A percentile compares a stretch with the other conserved stretches of the same genome.
Conservation (phyloP, 30 jellyfish, hydroid and myxozoan species). For the Hydractinia echinata region DNA sequence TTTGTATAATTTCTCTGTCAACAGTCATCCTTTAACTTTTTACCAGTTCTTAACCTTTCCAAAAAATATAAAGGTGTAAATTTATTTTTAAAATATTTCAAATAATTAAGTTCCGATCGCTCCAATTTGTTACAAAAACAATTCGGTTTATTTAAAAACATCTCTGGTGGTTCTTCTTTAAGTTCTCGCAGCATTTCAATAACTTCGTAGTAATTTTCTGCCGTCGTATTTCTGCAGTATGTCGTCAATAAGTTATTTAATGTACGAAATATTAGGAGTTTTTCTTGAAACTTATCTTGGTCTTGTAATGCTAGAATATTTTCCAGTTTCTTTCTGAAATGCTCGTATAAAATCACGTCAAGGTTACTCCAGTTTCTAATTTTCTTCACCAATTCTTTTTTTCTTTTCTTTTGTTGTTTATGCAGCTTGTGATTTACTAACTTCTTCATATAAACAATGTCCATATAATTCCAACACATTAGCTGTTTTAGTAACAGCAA, state of each 20-base stretch:
- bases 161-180: slow-evolving; percentile 31
- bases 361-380: slow-evolving; percentile 40
- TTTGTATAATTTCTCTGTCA: not conserved
- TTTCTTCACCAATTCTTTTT: slow-evolving; percentile 34
- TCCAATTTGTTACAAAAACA: slow-evolving; percentile 59
- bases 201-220: not conserved
- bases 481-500: slow-evolving; percentile 39
- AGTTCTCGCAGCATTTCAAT: not conserved
- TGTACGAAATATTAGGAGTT: slow-evolving; percentile 41
- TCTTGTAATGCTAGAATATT: slow-evolving; percentile 16
- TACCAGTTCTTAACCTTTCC: not conserved
- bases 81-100: slow-evolving; percentile 40
- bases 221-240: slow-evolving; percentile 27
- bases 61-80: slow-evolving; percentile 48
- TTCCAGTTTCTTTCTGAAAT: slow-evolving; percentile 37
- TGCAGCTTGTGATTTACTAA: slow-evolving; percentile 39
- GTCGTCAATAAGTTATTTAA: slow-evolving; percentile 23
- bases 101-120: slow-evolving; percentile 49
- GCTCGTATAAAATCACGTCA: slow-evolving; percentile 46
- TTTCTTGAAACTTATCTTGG: slow-evolving; percentile 38
- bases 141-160: slow-evolving; percentile 8
- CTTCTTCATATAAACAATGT: slow-evolving; percentile 50
- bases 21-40: not conserved
- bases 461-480: slow-evolving; percentile 59
- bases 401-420: slow-evolving; percentile 13